Evolutionary conservation across 2,888 invertebrate genomes (phyloP).

Genomic region (Lepidochrysops patricia): DNA sequence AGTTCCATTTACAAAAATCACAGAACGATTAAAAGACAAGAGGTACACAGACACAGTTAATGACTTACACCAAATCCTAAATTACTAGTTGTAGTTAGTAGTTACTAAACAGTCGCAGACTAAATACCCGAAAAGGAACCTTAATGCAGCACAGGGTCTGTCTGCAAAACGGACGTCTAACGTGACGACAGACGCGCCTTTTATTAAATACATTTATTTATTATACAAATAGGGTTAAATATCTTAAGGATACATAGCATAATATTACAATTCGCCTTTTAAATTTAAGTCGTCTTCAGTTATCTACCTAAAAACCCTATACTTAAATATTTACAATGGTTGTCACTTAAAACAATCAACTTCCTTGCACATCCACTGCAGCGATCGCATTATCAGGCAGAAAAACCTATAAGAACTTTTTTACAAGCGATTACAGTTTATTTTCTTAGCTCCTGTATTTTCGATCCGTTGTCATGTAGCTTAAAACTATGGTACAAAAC

Average conservation of each 20-base stretch:
- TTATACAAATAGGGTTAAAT: not conserved
- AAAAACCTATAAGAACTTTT: too few species aligned
- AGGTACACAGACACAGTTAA: not conserved
- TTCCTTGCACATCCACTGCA: too few species aligned
- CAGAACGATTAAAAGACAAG: slow-evolving; percentile 23
- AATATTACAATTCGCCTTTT: not conserved
- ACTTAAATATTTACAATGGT: not conserved
- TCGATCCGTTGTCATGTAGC: too few species aligned
- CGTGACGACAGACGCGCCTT: too few species aligned
- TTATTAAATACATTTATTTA: not conserved
- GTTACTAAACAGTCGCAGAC: not conserved
- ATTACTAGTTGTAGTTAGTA: not conserved
- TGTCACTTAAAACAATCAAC: not conserved
- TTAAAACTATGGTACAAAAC: too few species aligned
- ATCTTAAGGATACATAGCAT: not conserved
- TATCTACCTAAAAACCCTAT: not conserved
- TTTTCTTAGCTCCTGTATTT: too few species aligned
- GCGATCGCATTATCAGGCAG: too few species aligned
- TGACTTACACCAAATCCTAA: not conserved
- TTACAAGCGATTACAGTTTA: too few species aligned
- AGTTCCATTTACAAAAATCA: slow-evolving; percentile 30
- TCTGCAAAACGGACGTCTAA: too few species aligned
- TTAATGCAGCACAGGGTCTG: not conserved
- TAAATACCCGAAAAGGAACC: not conserved
- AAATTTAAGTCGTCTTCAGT: not conserved